Evolutionary conservation across 2,113 vertebrate species (phyloP).

Genomic region (Zeus faber): DNA sequence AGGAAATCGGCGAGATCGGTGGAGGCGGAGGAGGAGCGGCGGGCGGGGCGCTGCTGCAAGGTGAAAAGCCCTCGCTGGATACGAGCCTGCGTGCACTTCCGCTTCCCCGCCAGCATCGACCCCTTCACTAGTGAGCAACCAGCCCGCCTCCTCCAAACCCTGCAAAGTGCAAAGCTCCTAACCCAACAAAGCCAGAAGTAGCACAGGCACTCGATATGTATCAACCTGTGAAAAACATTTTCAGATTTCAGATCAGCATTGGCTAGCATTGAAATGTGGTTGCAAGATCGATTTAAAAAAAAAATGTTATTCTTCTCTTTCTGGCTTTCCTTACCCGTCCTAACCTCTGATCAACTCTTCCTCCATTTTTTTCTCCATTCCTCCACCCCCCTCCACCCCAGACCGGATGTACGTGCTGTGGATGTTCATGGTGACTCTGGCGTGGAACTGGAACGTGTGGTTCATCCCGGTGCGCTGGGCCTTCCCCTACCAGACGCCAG

Average conservation of each 20-base stretch:
- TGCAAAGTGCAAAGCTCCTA: too few species aligned
- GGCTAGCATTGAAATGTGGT: too few species aligned
- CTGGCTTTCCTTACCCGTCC: neutral
- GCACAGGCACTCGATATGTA: too few species aligned
- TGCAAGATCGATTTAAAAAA: too few species aligned
- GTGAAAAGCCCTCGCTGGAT: slow-evolving; percentile 77
- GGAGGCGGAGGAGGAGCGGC: slow-evolving; percentile 36
- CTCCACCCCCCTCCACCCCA: slow-evolving; percentile 40
- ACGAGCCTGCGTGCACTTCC: slow-evolving; percentile 61
- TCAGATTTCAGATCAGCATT: too few species aligned
- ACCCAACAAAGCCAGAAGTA: too few species aligned
- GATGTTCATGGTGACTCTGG: slow-evolving; percentile 89
- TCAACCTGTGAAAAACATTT: too few species aligned
- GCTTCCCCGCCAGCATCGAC: slow-evolving; percentile 92
- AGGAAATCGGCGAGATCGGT: slow-evolving; percentile 20
- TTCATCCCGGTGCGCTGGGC: slow-evolving; percentile 89
- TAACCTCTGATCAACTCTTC: neutral
- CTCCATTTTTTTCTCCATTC: neutral
- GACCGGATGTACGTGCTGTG: slow-evolving; percentile 92
- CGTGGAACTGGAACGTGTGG: slow-evolving; percentile 99
- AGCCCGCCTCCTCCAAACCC: neutral
- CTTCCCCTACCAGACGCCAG: slow-evolving; percentile 86
- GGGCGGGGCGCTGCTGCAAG: slow-evolving; percentile 78
- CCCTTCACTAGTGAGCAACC: slow-evolving; percentile 89
- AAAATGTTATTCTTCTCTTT: neutral